A percentile compares a stretch with the other conserved stretches of the same genome.
Conservation (phyloP, 2,888 invertebrate genomes). For the Thymelicus acteon region DNA sequence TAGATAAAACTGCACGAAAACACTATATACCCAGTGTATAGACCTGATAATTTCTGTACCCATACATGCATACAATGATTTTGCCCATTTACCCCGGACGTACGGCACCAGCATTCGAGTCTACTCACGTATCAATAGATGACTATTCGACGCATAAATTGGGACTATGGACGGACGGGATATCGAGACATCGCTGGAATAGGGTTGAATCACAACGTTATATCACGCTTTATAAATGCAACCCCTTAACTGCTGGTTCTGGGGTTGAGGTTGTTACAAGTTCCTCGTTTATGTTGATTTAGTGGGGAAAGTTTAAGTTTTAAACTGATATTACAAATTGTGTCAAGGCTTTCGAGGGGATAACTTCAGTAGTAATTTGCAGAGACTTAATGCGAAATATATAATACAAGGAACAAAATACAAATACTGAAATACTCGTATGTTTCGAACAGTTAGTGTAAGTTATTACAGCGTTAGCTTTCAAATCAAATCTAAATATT, state of each 20-base stretch:
- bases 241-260: constrained; percentile 12
- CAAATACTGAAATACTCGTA: too few relatives aligned
- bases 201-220: constrained; percentile 38
- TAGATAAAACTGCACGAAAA: too few relatives aligned
- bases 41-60: constrained; percentile 47
- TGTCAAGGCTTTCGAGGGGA: not conserved
- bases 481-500: too few relatives aligned
- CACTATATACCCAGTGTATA: too few relatives aligned
- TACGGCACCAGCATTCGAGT: constrained; percentile 48
- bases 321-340: constrained; percentile 6
- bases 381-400: not conserved
- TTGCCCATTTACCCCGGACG: constrained; percentile 48
- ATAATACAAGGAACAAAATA: too few relatives aligned
- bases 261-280: constrained; percentile 5
- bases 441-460: too few relatives aligned
- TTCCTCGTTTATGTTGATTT: constrained; percentile 8
- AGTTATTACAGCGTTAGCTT: too few relatives aligned
- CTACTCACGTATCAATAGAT: constrained; percentile 48
- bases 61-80: constrained; percentile 44
- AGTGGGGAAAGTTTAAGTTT: constrained; percentile 3
- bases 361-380: not conserved
- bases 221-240: constrained; percentile 9
- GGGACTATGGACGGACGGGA: constrained; percentile 43
- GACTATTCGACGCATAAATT: constrained; percentile 47
- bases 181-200: constrained; percentile 39